Conservation (phyloP, 1,140 invertebrate species). For the Plectrocnemia conspersa region DNA sequence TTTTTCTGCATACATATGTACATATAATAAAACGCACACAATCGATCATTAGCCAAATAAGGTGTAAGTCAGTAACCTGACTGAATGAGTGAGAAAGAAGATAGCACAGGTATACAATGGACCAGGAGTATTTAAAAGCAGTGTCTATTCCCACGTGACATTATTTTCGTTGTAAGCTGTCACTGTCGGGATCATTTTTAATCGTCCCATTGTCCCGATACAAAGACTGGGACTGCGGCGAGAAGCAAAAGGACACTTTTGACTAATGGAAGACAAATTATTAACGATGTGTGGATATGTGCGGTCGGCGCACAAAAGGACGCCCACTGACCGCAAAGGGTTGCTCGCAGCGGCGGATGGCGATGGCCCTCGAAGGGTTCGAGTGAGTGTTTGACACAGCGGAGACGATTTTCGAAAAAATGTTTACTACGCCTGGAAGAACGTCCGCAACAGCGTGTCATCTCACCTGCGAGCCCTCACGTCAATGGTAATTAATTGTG, state of each 20-base stretch:
- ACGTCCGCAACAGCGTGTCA: conserved; percentile 1
- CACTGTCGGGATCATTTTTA: conserved; percentile 15
- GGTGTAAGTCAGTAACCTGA: too few relatives aligned
- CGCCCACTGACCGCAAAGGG: conserved; percentile 14
- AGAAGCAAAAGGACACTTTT: conserved; percentile 8
- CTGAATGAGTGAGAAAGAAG: too few relatives aligned
- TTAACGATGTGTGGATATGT: conserved; percentile 26
- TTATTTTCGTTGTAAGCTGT: conserved; percentile 18
- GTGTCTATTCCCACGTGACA: conserved; percentile 9
- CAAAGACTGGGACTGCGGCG: neutral
- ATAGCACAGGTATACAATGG: too few relatives aligned
- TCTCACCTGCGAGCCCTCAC: conserved; percentile 17
- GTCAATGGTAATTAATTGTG: conserved; percentile 24
- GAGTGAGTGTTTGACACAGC: neutral
- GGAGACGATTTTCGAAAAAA: neutral
- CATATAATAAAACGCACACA: too few relatives aligned
- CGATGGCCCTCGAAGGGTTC: neutral
- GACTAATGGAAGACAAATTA: conserved; percentile 26
- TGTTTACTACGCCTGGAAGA: neutral
- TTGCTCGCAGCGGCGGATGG: neutral
- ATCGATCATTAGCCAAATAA: too few relatives aligned
- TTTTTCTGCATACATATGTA: too few relatives aligned
- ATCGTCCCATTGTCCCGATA: conserved; percentile 12
- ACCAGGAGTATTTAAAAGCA: too few relatives aligned
- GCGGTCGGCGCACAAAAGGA: conserved; percentile 12